phyloP scores from a whole-genome alignment of 2,113 vertebrate genomes.

The Jacana jacana region DNA sequence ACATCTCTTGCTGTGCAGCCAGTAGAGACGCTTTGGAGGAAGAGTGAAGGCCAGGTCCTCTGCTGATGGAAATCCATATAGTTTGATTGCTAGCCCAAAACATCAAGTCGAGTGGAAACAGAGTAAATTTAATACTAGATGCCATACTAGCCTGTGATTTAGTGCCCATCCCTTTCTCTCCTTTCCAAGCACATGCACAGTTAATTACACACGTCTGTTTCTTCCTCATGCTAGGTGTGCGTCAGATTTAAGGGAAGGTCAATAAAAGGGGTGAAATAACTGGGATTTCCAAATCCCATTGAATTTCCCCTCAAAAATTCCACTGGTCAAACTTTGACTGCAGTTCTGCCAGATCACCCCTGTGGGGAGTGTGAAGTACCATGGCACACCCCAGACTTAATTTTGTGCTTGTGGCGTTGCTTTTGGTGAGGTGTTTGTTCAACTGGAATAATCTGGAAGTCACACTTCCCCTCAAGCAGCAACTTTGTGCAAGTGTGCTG shows the following conservation, averaged over 20 bases:
- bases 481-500: not conserved
- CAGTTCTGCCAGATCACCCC: not conserved
- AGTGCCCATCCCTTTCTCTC: not conserved
- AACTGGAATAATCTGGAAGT: not conserved
- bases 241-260: not conserved
- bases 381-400: not conserved
- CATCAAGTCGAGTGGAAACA: not conserved
- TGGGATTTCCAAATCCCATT: not conserved
- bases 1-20: not conserved
- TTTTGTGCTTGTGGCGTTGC: not conserved
- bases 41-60: not conserved
- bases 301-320: not conserved
- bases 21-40: not conserved
- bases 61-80: not conserved
- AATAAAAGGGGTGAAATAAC: not conserved
- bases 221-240: not conserved
- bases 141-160: not conserved
- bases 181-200: not conserved
- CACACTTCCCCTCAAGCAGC: not conserved
- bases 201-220: not conserved
- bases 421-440: not conserved
- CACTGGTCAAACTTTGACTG: not conserved
- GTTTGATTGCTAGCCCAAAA: not conserved
- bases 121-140: not conserved
- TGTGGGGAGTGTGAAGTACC: not conserved